phyloP scores from a whole-genome alignment of 64 coral and sea anemone genomes.

The Stichodactyla mertensii region DNA sequence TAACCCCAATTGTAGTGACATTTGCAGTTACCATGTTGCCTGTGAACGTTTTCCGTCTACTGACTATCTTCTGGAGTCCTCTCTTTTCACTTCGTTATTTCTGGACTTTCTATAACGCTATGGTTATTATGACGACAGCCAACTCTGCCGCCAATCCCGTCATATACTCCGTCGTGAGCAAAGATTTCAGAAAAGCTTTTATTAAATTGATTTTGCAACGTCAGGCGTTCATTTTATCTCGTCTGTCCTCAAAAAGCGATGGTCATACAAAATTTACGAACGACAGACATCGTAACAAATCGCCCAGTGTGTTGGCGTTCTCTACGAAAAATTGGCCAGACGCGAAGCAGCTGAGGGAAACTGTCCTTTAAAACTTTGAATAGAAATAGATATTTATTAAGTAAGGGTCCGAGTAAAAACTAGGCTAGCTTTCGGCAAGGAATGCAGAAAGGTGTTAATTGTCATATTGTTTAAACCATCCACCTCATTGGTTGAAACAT shows the following conservation, averaged over 20 bases:
- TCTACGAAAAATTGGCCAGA: conserved; percentile 21
- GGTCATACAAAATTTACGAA: neutral
- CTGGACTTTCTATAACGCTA: conserved; percentile 23
- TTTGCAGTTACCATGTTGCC: conserved; percentile 33
- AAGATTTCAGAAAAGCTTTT: conserved; percentile 21
- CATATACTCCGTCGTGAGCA: conserved; percentile 36
- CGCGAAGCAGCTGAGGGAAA: conserved; percentile 11
- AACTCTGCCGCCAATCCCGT: conserved; percentile 32
- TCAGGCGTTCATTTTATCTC: neutral
- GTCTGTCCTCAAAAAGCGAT: neutral
- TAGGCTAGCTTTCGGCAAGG: too few species aligned
- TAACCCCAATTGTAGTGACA: conserved; percentile 23
- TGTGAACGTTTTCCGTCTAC: conserved; percentile 10
- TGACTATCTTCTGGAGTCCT: neutral
- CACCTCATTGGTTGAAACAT: too few species aligned
- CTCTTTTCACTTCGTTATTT: neutral
- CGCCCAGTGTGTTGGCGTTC: neutral
- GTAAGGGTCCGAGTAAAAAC: too few species aligned
- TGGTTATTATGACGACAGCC: conserved; percentile 11
- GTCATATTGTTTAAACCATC: too few species aligned
- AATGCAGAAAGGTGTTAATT: too few species aligned
- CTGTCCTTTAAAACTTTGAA: neutral
- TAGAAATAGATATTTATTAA: too few species aligned
- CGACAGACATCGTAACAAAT: neutral
- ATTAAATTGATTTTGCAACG: neutral